phyloP scores from a whole-genome alignment of 2,113 vertebrate species.

The Calidris pugnax region DNA sequence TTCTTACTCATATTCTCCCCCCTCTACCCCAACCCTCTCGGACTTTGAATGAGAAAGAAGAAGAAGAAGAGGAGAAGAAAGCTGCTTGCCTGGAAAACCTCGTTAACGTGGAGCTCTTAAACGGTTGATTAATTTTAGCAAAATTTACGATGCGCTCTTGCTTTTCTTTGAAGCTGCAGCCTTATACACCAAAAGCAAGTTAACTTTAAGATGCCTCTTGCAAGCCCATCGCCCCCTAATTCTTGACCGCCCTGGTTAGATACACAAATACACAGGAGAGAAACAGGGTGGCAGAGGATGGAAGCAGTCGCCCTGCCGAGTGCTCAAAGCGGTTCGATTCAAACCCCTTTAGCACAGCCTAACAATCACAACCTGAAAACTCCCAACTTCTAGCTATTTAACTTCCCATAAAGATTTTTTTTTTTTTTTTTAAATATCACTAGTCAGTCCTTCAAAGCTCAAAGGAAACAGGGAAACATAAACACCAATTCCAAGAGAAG shows the following conservation, averaged over 20 bases:
- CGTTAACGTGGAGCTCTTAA: conserved; percentile 90
- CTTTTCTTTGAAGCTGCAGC: conserved; percentile 54
- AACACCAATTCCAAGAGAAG: neutral
- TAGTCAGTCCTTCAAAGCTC: neutral
- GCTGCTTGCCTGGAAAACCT: conserved; percentile 89
- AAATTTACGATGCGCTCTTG: conserved; percentile 77
- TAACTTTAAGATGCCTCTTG: conserved; percentile 59
- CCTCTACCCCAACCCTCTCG: conserved; percentile 27
- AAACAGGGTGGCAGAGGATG: neutral
- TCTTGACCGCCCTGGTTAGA: neutral
- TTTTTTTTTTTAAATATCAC: no score
- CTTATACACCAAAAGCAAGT: conserved; percentile 55
- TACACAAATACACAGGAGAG: neutral
- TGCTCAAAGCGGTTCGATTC: neutral
- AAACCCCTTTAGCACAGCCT: neutral
- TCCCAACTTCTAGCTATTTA: conserved; percentile 24
- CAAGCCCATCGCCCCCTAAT: neutral
- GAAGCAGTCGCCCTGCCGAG: neutral
- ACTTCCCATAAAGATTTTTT: conserved; percentile 7
- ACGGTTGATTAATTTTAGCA: conserved; percentile 96
- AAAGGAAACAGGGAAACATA: neutral
- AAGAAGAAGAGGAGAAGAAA: conserved; percentile 66
- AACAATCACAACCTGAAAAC: neutral
- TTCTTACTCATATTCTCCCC: conserved; percentile 1
- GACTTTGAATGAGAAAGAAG: conserved; percentile 67